phyloP scores from a whole-genome alignment of 2,113 vertebrate genomes.

The Siniperca knerii region DNA sequence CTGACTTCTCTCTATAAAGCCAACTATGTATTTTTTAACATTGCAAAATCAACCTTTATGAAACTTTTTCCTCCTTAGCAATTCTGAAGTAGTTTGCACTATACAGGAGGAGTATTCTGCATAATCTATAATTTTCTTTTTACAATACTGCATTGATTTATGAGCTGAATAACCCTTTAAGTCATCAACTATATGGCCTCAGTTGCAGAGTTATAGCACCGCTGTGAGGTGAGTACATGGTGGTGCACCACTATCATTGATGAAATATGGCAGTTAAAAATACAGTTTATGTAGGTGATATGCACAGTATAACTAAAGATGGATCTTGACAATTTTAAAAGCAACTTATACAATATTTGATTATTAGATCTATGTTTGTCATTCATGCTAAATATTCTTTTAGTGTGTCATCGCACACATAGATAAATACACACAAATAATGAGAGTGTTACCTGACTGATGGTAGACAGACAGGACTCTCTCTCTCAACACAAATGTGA shows the following conservation, averaged over 20 bases:
- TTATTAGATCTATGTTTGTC: neutral
- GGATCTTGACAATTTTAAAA: neutral
- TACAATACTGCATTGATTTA: neutral
- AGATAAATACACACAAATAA: neutral
- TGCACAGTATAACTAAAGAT: neutral
- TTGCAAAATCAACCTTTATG: neutral
- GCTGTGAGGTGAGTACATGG: conserved; percentile 45
- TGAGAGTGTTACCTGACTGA: conserved; percentile 68
- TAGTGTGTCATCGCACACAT: neutral
- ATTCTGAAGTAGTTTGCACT: neutral
- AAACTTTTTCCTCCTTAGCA: neutral
- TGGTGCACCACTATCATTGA: conserved; percentile 34
- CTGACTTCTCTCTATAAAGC: neutral
- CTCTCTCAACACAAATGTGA: conserved; percentile 48
- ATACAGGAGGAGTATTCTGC: too few species aligned
- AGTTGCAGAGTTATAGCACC: conserved; percentile 43
- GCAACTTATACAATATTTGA: neutral
- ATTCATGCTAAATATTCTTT: neutral
- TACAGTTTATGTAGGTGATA: neutral
- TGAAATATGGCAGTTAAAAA: neutral
- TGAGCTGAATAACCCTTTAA: neutral
- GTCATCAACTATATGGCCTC: neutral
- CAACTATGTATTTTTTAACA: neutral
- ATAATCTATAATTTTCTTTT: neutral
- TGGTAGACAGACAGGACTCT: conserved; percentile 54